These are phyloP conservation scores for Serrognathus titanus DNA, from an alignment of 2,888 invertebrate genomes.

Conservation along the genomic window DNA sequence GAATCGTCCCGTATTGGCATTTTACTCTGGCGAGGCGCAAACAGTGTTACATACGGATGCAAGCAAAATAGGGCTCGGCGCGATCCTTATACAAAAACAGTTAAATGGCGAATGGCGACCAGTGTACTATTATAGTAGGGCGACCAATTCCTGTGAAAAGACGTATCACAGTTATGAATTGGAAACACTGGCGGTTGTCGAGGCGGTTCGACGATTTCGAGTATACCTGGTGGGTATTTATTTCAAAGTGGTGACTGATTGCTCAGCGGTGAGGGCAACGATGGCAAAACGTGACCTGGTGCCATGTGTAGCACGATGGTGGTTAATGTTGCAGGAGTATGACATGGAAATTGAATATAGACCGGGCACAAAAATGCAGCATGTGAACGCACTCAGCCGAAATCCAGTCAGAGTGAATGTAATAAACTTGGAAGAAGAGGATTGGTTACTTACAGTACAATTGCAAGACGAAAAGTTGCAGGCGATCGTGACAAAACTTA, in stretches of 20 bases:
- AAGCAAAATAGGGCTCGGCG: slow-evolving; percentile 28
- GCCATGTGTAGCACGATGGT: slow-evolving; percentile 36
- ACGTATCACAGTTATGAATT: slow-evolving; percentile 39
- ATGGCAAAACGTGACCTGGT: slow-evolving; percentile 35
- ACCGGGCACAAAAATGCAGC: slow-evolving; percentile 27
- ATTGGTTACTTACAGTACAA: slow-evolving; percentile 27
- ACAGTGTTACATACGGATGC: slow-evolving; percentile 31
- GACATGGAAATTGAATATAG: slow-evolving; percentile 32
- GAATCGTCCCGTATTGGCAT: slow-evolving; percentile 20
- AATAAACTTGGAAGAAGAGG: slow-evolving; percentile 37
- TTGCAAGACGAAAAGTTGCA: slow-evolving; percentile 7
- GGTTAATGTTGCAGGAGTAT: slow-evolving; percentile 33
- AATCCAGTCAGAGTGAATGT: slow-evolving; percentile 11
- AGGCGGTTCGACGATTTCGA: slow-evolving; percentile 38
- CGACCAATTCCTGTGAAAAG: slow-evolving; percentile 32
- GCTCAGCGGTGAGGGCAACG: slow-evolving; percentile 34
- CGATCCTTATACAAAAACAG: slow-evolving; percentile 29
- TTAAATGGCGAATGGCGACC: slow-evolving; percentile 33
- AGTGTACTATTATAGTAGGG: slow-evolving; percentile 34
- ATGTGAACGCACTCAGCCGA: slow-evolving; percentile 33
- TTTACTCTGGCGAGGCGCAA: slow-evolving; percentile 17
- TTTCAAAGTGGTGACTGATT: slow-evolving; percentile 39
- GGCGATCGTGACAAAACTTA: background rate
- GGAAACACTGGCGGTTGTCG: slow-evolving; percentile 37
- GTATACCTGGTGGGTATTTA: slow-evolving; percentile 33